Evolutionary conservation across 2,113 vertebrate genomes (phyloP).

Genomic region (Macrotus californicus): DNA sequence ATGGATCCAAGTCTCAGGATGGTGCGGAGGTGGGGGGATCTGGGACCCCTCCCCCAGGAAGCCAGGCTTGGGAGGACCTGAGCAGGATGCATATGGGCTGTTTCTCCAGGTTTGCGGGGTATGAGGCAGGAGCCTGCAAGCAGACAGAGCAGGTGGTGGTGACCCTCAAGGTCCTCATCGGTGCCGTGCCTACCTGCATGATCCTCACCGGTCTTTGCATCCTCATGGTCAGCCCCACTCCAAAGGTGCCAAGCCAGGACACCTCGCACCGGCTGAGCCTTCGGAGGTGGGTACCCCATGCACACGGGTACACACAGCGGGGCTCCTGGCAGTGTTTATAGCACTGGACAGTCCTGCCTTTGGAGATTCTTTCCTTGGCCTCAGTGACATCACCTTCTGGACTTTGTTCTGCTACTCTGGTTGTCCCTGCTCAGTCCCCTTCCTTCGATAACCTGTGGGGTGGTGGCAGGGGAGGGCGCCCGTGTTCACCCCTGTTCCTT

Average conservation of each 20-base stretch:
- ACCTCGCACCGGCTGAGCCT: slow-evolving; percentile 84
- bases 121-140: slow-evolving; percentile 86
- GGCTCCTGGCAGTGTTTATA: not conserved
- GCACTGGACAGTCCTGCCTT: not conserved
- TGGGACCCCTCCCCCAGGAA: not conserved
- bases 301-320: not conserved
- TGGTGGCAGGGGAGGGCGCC: not conserved
- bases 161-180: slow-evolving; percentile 92
- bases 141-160: slow-evolving; percentile 87
- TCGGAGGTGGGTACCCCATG: slow-evolving; percentile 79
- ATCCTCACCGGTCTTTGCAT: slow-evolving; percentile 89
- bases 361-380: not conserved
- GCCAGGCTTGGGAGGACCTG: not conserved
- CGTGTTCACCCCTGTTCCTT: not conserved
- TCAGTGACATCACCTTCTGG: not conserved
- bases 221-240: slow-evolving; percentile 89
- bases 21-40: no score
- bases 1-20: not conserved
- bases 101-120: slow-evolving; percentile 88
- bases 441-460: not conserved
- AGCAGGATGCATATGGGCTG: not conserved
- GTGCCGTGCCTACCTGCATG: slow-evolving; percentile 89
- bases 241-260: slow-evolving; percentile 83
- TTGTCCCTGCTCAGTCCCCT: not conserved
- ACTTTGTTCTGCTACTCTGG: not conserved